Percentiles rank a stretch among this genome's conserved stretches.
These are phyloP conservation scores for Dicaeum eximium DNA, from an alignment of 2,113 vertebrate species.

Conservation along the genomic window DNA sequence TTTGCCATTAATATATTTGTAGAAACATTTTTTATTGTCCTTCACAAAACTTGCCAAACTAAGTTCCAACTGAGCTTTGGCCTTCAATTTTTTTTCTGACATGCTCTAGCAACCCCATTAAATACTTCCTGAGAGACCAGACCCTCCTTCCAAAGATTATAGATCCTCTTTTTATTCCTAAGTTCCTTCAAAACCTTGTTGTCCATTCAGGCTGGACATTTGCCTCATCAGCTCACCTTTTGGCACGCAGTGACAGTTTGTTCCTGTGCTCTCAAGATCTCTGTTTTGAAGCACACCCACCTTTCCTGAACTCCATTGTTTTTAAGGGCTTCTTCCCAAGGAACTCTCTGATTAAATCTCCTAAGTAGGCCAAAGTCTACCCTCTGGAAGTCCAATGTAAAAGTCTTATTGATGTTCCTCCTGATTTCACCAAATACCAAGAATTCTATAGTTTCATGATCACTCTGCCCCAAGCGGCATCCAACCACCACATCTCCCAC, in stretches of 20 bases:
- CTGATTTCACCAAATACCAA: not conserved
- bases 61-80: not conserved
- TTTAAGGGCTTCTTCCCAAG: not conserved
- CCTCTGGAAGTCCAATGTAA: not conserved
- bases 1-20: not conserved
- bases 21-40: not conserved
- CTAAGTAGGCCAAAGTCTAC: not conserved
- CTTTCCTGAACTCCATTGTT: not conserved
- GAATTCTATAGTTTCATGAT: not conserved
- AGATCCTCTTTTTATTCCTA: not conserved
- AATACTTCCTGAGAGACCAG: not conserved
- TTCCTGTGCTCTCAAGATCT: not conserved
- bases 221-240: not conserved
- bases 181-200: not conserved
- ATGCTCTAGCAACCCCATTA: not conserved
- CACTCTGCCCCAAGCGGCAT: too few species aligned
- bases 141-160: not conserved
- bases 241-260: not conserved
- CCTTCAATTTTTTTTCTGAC: not conserved
- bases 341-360: not conserved
- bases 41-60: not conserved
- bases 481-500: not conserved
- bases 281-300: not conserved
- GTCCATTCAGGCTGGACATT: not conserved
- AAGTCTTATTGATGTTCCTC: not conserved